Evolutionary conservation across 2,888 invertebrate species (phyloP), one percentile per base, ranked within the genome.

Genomic region (Himalopsyche japonica): DNA sequence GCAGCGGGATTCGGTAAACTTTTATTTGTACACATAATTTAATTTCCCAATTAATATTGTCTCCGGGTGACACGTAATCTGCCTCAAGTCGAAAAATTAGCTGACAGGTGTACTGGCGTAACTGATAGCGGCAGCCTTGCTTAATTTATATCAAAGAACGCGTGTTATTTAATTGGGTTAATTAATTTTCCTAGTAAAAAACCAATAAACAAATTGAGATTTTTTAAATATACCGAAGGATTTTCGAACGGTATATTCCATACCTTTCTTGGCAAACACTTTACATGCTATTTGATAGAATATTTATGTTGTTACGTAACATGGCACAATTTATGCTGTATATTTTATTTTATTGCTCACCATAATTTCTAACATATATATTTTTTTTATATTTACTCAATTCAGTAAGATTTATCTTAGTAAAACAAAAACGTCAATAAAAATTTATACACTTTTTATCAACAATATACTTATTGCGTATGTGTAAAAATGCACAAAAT

Each of bases 21-120:
- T 70, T 70, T 70, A 70, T 70, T 70, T 70, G 70, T 70, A 27
- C 70, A 70, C 34, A 57, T 79, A 77, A 86, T 84, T 81, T 84
- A 84, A 86, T 86, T 86, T 83, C 82, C 82, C 85, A 84, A 86
- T 86, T 86, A 86, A 82, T 79, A 64, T 37, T 43, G 48, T 82
- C 84, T 82, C 24, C 84, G 84, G 81, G 84, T 84, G 86, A 84
- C 80, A 86, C 82, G 64, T 70, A 70, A 70, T 70, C 27, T 70
- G 70, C 70, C 70, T 30, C 30, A 70, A 70, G 70, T 27, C 30
- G 27, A 70, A 70, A 70, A 70, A 70, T 70, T 70, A 30, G 70
- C 24, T 70, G 70, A 27, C 70, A 70, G 70, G 70, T 70, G 70
- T 70, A 70, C 27, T 15, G 27, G 27, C 27, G 70, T 70, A 70